Evolutionary conservation across 2,888 invertebrate species (phyloP), one percentile per base, ranked within the genome.

Genomic region (Eutolmus rufibarbis): DNA sequence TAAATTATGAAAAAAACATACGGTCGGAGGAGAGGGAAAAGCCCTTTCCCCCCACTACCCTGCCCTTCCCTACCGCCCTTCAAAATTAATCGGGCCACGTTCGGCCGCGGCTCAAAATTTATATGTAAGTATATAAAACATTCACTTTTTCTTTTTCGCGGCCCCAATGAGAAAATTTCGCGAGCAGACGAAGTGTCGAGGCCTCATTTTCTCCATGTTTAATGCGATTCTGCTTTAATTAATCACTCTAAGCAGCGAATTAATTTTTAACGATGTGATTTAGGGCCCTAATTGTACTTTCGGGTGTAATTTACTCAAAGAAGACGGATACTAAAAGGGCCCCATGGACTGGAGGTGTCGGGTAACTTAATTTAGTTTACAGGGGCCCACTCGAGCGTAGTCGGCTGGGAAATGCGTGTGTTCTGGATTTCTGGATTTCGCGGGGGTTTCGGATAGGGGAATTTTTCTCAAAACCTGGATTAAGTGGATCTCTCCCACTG

Each of bases 231-330:
- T 66, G 78, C 86, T 86, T 87, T 87, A 88, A 88, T 88, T 88
- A 88, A 88, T 88, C 88, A 88, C 88, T 87, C 87, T 88, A 87
- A 88, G 87, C 86, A 86, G 87, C 82, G 82, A 87, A 87, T 88
- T 88, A 88, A 88, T 87, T 88, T 88, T 87, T 86, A 88, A 86
- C 86, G 88, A 88, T 88, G 87, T 87, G 87, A 88, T 88, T 88
- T 88, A 87, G 43, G 81, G 74, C 56, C 76, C 86, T 87, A 87
- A 88, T 82, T 88, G 78, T 87, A 84, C 78, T 77, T 86, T 86
- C 56, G 86, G 76, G 86, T 77, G 77, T 86, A 86, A 86, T 86
- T 86, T 86, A 86, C 86, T 51, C 77, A 34, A 34, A 34, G 31
- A 77, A 77, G 77, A 85, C 31, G 74, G 31, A 85, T 74, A 74